These are phyloP conservation scores for Myioborus melanocephalus DNA, from an alignment of 2,797 vertebrate genomes.

Conservation along the genomic window DNA sequence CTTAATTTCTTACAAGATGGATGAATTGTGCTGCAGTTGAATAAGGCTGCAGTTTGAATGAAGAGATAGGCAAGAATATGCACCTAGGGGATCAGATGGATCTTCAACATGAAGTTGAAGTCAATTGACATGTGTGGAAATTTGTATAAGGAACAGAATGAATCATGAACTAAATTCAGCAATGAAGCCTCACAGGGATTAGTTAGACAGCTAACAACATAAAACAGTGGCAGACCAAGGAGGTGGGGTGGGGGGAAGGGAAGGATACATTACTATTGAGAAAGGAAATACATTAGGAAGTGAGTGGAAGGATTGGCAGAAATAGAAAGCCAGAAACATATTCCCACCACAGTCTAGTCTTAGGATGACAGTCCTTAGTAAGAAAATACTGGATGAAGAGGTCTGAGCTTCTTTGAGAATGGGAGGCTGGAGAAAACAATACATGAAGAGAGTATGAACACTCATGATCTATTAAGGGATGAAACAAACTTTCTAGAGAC, in stretches of 20 bases:
- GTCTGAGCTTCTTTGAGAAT: conserved; percentile 33
- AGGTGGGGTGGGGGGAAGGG: background rate
- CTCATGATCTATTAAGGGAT: background rate
- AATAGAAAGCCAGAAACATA: background rate
- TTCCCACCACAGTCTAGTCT: background rate
- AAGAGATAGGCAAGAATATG: conserved; percentile 10
- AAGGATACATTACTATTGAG: background rate
- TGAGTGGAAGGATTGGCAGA: background rate
- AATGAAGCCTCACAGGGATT: background rate
- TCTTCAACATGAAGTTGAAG: conserved; percentile 49
- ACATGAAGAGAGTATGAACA: background rate
- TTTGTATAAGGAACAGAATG: background rate
- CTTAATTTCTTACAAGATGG: conserved; percentile 3
- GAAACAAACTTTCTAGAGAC: conserved; percentile 14
- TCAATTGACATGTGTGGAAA: background rate
- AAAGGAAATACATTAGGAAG: background rate
- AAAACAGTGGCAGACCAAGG: background rate
- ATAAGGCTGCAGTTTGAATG: conserved; percentile 10
- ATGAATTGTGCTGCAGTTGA: background rate
- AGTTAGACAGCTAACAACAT: conserved; percentile 19
- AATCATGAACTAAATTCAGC: background rate
- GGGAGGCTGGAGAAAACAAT: background rate
- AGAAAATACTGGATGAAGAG: background rate
- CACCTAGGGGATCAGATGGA: background rate
- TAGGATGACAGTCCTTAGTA: background rate